A percentile compares a stretch with the other conserved stretches of the same genome.
Conservation (phyloP, 1,140 invertebrate species). For the Diabrotica virgifera region DNA sequence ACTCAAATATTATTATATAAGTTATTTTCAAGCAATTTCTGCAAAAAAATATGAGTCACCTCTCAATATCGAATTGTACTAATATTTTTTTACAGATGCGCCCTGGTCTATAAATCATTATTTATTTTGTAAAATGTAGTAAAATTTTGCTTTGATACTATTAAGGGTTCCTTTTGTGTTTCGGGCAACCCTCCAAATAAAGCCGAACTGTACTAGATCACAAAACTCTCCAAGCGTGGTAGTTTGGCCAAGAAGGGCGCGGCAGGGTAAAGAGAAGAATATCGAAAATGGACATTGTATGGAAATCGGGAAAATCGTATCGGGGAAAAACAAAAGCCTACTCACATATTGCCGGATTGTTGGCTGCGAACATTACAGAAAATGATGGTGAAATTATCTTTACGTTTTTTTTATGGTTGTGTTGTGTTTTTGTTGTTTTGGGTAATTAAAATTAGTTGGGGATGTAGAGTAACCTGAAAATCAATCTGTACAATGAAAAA, state of each 20-base stretch:
- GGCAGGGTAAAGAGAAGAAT: constrained; percentile 2
- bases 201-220: constrained; percentile 6
- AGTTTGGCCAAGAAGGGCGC: not conserved
- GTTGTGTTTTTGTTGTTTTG: no score
- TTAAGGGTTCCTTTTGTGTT: not conserved
- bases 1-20: no score
- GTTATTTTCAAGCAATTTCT: no score
- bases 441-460: no score
- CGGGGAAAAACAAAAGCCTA: constrained; percentile 35
- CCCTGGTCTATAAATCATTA: no score
- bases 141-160: no score
- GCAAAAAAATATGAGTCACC: no score
- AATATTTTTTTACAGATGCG: no score
- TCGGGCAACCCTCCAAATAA: not conserved
- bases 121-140: no score
- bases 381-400: constrained; percentile 36
- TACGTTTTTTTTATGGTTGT: not conserved
- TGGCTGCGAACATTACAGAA: constrained; percentile 41
- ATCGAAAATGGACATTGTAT: not conserved
- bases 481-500: no score
- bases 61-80: no score
- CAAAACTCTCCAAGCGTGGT: constrained; percentile 16
- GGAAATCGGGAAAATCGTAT: constrained; percentile 12
- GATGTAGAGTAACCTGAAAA: no score
- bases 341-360: constrained; percentile 44